phyloP scores from a whole-genome alignment of 2,888 invertebrate species.

The Cephus runcator region DNA sequence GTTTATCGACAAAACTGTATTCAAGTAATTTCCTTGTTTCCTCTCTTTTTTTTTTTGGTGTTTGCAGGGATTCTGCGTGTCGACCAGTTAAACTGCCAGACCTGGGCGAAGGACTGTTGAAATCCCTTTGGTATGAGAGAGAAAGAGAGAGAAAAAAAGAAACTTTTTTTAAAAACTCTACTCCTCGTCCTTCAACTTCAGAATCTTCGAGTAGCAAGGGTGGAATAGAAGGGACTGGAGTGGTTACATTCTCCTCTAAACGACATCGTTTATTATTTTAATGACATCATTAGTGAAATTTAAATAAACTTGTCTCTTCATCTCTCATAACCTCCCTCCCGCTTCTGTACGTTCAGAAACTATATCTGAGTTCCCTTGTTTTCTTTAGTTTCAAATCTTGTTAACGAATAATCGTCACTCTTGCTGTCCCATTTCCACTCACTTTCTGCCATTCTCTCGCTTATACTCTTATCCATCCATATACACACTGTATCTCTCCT shows the following conservation, averaged over 20 bases:
- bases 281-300: conserved; percentile 56
- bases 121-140: too few relatives aligned
- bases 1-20: too few relatives aligned
- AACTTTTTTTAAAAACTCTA: too few relatives aligned
- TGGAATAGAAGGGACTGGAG: conserved; percentile 17
- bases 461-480: background rate
- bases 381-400: background rate
- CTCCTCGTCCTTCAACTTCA: conserved; percentile 15
- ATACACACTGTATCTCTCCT: too few relatives aligned
- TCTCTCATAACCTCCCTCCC: background rate
- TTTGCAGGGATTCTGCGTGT: too few relatives aligned
- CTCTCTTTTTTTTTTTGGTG: too few relatives aligned
- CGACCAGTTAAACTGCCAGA: too few relatives aligned
- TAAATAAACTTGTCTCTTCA: conserved; percentile 45
- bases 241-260: conserved; percentile 39
- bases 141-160: too few relatives aligned
- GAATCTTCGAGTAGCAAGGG: conserved; percentile 19
- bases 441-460: background rate
- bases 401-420: background rate
- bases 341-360: background rate
- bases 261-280: conserved; percentile 58
- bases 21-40: too few relatives aligned
- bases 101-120: too few relatives aligned
- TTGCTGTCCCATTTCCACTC: background rate
- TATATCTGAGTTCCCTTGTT: background rate